Conservation (phyloP, 1,140 invertebrate genomes). For the Streblospio benedicti region DNA sequence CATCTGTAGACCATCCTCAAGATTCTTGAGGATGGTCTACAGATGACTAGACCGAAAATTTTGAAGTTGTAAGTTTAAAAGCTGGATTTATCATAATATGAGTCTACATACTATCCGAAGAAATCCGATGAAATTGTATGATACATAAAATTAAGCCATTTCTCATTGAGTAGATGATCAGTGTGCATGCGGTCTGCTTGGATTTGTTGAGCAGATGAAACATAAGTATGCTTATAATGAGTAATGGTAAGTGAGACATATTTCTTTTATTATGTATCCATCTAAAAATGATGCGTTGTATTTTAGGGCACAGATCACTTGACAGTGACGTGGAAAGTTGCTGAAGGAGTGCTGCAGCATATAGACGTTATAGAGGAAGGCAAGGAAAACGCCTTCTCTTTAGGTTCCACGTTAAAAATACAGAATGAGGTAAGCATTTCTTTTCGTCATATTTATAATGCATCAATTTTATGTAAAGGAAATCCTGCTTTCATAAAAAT, state of each 20-base stretch:
- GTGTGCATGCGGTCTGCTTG: no score
- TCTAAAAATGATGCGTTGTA: not conserved
- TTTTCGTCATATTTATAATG: not conserved
- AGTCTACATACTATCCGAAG: no score
- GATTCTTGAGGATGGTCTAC: no score
- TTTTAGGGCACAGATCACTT: slow-evolving; percentile 78
- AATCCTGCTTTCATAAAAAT: no score
- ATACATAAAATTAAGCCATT: no score
- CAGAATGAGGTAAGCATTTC: slow-evolving; percentile 32
- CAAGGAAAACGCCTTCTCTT: slow-evolving; percentile 91
- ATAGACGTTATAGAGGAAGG: slow-evolving; percentile 91
- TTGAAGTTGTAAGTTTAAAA: no score
- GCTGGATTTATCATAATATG: no score
- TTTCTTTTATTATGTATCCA: not conserved
- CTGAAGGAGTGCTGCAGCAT: slow-evolving; percentile 87
- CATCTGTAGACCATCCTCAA: no score
- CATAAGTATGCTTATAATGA: not conserved
- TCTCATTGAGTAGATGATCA: no score
- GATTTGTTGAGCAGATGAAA: no score
- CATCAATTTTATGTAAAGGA: not conserved
- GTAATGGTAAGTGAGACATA: not conserved
- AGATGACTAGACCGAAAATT: no score
- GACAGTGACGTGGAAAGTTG: slow-evolving; percentile 97
- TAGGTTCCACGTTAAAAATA: slow-evolving; percentile 70
- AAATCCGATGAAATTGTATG: no score